A percentile compares a stretch with the other conserved stretches of the same genome.
These are phyloP conservation scores for Rhynchonycteris naso DNA, from an alignment of 2,797 vertebrate species.

Conservation along the genomic window DNA sequence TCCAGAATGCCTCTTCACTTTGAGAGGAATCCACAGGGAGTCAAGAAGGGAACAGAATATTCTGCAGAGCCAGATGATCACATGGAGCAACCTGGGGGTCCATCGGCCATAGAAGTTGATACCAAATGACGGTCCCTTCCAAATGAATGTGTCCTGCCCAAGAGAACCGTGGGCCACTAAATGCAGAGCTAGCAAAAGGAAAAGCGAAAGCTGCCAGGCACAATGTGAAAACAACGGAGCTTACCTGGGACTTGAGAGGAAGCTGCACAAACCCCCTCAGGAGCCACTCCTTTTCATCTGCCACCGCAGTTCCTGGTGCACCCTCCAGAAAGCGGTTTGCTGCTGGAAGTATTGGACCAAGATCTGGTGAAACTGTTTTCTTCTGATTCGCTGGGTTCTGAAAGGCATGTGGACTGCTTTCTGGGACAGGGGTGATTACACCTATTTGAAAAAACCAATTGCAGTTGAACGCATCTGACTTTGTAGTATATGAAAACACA, in stretches of 20 bases:
- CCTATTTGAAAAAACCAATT: constrained; percentile 58
- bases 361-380: constrained; percentile 70
- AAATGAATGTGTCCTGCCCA: not conserved
- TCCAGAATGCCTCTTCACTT: not conserved
- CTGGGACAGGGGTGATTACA: constrained; percentile 52
- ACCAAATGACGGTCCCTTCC: not conserved
- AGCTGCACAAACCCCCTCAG: constrained; percentile 61
- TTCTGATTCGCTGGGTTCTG: constrained; percentile 48
- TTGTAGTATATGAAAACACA: not conserved
- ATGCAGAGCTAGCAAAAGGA: not conserved
- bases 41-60: not conserved
- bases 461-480: not conserved
- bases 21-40: not conserved
- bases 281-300: constrained; percentile 74
- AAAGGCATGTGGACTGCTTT: constrained; percentile 48
- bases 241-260: constrained; percentile 75
- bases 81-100: not conserved
- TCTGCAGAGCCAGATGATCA: not conserved
- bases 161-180: not conserved
- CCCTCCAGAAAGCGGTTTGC: constrained; percentile 63
- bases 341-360: constrained; percentile 75
- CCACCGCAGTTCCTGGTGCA: constrained; percentile 78
- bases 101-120: not conserved
- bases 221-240: not conserved
- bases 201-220: not conserved